Base-by-base conservation (phyloP, 92 coral and sea anemone genomes). In the Epizoanthus illoricatus region DNA sequence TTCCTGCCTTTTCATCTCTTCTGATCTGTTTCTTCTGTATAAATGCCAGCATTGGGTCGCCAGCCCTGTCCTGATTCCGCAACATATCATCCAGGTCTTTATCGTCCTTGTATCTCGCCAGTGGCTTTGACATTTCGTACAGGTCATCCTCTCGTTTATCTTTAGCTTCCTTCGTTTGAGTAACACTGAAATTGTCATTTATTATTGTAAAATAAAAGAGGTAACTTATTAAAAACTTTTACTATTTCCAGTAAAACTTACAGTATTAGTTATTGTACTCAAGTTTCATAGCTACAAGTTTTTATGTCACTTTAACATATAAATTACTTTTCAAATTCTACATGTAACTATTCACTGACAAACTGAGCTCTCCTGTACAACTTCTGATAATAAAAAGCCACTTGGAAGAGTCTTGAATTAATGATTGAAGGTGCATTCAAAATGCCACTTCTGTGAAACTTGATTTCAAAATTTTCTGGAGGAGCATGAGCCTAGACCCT, bases 1-100 rank as follows among this genome's bases (percentile, higher is more conserved):
- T 85, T 13, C 99, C 99, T 9, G 93, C 88, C 73, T 74, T 82
- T 59, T 81, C 73, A 45, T 96, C 87, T 69, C 78, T 85, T 23
- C 74, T 81, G 18, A 84, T 80, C 79, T 91, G 92, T 60, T 91
- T 91, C 87, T 91, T 92, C 85, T 93, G 91, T 90, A 96, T 82
- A 89, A 91, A 93, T 52, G 97, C 98, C 66, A 96, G 69, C 99
- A 96, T 96, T 28, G 99, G 99, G 49, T 96, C 99, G 40, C 89
- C 99, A 2, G 91, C 87, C 80, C 99, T 86, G 23, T 91, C 98
- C 42, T 88, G 88, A 13, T 84, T 90, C 80, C 76, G 90, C 56
- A 96, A 71, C 99, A 96, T 93, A 40, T 76, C 74, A 36, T 96
- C 99, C 61, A 96, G 88, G 58, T 96, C 99, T 56, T 86, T 68